Conservation (phyloP, 2,113 vertebrate genomes). For the Pseudorectes ferrugineus region DNA sequence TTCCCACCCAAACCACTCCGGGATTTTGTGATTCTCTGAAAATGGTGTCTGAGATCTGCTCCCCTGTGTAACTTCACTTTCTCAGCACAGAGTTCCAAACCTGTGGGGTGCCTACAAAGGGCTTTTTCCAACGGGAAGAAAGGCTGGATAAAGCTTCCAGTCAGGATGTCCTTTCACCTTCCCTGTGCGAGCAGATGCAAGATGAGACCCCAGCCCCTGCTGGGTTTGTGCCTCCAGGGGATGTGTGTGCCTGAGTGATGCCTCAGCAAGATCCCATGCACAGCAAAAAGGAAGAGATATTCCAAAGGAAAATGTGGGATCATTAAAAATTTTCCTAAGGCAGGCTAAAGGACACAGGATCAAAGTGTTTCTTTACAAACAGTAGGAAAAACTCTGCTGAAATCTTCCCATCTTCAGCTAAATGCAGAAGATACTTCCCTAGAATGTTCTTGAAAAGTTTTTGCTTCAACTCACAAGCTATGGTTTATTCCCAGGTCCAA, state of each 20-base stretch:
- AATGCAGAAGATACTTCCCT: background rate
- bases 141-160: background rate
- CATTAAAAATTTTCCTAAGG: background rate
- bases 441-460: background rate
- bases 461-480: background rate
- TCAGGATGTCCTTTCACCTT: background rate
- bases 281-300: background rate
- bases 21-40: background rate
- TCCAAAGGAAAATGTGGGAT: rapidly evolving
- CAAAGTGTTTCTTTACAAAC: background rate
- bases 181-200: background rate
- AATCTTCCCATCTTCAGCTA: background rate
- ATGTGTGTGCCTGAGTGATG: background rate
- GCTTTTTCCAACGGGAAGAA: background rate
- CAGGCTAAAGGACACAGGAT: background rate
- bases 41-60: background rate
- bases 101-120: no score
- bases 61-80: background rate
- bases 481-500: background rate
- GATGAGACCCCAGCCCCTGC: background rate
- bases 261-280: background rate
- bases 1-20: background rate
- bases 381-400: background rate
- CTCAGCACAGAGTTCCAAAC: background rate
- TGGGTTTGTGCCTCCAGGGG: background rate